Percentiles rank a stretch among this genome's conserved stretches.
Conservation (phyloP, 92 coral and sea anemone species). For the Micromussa lordhowensis region DNA sequence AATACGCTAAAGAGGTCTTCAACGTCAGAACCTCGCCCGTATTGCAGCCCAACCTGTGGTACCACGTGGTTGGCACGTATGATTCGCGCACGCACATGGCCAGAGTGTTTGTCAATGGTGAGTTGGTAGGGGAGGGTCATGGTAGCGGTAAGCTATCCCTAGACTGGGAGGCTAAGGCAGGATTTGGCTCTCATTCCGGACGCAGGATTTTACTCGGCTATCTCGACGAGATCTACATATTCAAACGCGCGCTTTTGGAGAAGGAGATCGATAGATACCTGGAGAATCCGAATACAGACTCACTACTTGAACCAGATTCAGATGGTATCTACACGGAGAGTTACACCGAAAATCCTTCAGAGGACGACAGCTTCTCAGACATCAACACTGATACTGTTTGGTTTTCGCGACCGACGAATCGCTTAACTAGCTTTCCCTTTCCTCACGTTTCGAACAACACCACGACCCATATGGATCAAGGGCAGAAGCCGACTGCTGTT, state of each 20-base stretch:
- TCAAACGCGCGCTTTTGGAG: conserved; percentile 76
- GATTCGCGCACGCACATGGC: conserved; percentile 85
- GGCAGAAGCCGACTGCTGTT: neutral
- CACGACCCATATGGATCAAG: neutral
- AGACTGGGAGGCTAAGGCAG: conserved; percentile 83
- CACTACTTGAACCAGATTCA: conserved; percentile 9
- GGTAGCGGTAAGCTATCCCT: conserved; percentile 88
- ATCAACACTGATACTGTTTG: conserved; percentile 32
- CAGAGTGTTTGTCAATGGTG: conserved; percentile 82
- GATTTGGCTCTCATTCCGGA: conserved; percentile 82
- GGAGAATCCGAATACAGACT: conserved; percentile 57
- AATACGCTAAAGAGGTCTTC: conserved; percentile 74
- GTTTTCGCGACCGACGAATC: conserved; percentile 42
- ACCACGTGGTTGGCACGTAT: conserved; percentile 93
- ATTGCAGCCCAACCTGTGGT: conserved; percentile 79
- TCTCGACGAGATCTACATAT: conserved; percentile 90
- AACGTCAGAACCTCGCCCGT: conserved; percentile 73
- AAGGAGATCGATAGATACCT: conserved; percentile 78
- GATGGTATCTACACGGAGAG: conserved; percentile 3
- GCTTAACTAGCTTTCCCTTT: neutral
- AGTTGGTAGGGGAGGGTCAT: conserved; percentile 69
- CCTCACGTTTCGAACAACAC: neutral
- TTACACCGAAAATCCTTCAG: conserved; percentile 30
- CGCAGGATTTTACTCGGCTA: conserved; percentile 74
- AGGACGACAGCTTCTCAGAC: conserved; percentile 6